Percentiles rank a stretch among this genome's conserved stretches.
phyloP scores from a whole-genome alignment of 1,140 invertebrate genomes.

The Drosophila parabipectinata region DNA sequence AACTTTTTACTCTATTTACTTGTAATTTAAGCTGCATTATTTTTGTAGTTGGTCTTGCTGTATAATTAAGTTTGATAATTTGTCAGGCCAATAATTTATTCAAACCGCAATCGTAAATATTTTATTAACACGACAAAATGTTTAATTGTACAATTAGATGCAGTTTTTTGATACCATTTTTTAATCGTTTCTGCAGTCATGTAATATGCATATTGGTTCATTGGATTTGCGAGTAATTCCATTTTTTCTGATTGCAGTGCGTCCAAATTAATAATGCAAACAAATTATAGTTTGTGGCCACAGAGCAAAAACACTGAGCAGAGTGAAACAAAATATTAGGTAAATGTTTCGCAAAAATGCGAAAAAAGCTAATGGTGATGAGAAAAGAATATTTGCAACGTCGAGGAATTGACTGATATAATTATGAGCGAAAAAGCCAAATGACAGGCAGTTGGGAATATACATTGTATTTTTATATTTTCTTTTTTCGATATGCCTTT shows the following conservation, averaged over 20 bases:
- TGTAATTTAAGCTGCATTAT: constrained; percentile 12
- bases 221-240: constrained; percentile 48
- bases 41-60: constrained; percentile 11
- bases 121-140: constrained; percentile 77
- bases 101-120: constrained; percentile 72
- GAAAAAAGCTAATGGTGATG: constrained; percentile 20
- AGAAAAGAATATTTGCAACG: constrained; percentile 9
- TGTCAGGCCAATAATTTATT: constrained; percentile 62
- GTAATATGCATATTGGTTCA: constrained; percentile 53
- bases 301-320: constrained; percentile 2
- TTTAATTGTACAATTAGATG: constrained; percentile 75
- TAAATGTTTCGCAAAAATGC: constrained; percentile 18
- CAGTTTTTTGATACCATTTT: constrained; percentile 20
- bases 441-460: not conserved
- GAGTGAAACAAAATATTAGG: constrained; percentile 37
- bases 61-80: constrained; percentile 77
- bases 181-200: constrained; percentile 24
- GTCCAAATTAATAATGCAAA: constrained; percentile 76
- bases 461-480: not conserved
- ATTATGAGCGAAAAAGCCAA: constrained; percentile 7
- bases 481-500: too few species aligned
- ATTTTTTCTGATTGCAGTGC: constrained; percentile 43
- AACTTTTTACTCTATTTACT: constrained; percentile 8
- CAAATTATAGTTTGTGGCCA: constrained; percentile 70
- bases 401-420: constrained; percentile 11